Conservation (phyloP, 2,888 invertebrate genomes). For the Conus canariensis region DNA sequence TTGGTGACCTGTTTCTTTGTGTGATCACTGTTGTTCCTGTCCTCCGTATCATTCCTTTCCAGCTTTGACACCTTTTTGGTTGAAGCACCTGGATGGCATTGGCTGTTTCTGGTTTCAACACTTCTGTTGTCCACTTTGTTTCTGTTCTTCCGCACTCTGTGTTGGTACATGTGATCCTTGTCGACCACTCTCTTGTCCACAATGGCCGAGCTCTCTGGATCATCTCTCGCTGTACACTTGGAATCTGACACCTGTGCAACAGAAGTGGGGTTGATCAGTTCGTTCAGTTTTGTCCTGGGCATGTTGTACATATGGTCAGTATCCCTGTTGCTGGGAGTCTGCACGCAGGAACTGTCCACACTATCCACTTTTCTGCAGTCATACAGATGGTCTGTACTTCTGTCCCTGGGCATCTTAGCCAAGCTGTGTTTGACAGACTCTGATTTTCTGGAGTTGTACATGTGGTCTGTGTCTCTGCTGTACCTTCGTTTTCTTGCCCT, state of each 20-base stretch:
- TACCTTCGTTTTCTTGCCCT: background rate
- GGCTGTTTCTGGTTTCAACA: background rate
- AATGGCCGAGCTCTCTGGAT: too few relatives aligned
- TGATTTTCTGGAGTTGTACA: constrained; percentile 10
- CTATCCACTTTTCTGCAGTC: background rate
- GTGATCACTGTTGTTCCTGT: background rate
- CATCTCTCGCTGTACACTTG: background rate
- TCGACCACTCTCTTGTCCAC: constrained; percentile 29
- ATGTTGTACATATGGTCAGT: constrained; percentile 32
- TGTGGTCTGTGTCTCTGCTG: constrained; percentile 20
- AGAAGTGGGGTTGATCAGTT: background rate
- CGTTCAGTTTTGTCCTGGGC: background rate
- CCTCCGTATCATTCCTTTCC: background rate
- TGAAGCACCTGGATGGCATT: background rate
- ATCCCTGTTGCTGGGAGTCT: background rate
- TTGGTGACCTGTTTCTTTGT: background rate
- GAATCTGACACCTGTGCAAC: background rate
- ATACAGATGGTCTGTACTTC: constrained; percentile 19
- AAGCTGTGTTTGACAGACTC: background rate
- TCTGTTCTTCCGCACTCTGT: constrained; percentile 5
- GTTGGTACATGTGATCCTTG: constrained; percentile 31
- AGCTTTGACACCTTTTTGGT: background rate
- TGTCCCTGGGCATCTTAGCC: background rate
- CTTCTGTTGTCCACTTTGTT: background rate
- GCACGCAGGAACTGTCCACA: background rate